Base-by-base conservation (phyloP, 1,140 invertebrate species). In the Lamellibrachia luymesi region DNA sequence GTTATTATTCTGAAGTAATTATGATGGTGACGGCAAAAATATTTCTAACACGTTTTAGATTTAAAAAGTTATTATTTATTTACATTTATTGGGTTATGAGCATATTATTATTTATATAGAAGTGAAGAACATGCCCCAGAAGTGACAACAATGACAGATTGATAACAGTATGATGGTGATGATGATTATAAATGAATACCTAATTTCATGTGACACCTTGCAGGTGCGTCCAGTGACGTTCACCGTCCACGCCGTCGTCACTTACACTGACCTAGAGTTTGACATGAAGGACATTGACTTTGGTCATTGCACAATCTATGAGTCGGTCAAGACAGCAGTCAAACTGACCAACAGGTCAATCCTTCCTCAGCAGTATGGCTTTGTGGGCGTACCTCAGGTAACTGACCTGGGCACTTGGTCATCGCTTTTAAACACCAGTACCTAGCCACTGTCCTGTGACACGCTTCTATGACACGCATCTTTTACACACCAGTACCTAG, bases 291-390 rank as follows among this genome's bases (percentile, higher is more conserved):
- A 95, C 52, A 95, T 96, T 90, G 95, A 96, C 93, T 96, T 96
- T 95, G 96, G 96, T 50, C 94, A 94, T 94, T 95, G 95, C 93
- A 96, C 96, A 0, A 95, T 96, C 50, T 95, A 95, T 91, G 96
- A 96, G 94, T 95, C 96, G 17, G 95, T 94, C 2, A 95, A 95
- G 52, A 94, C 93, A 27, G 95, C 94, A 25, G 94, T 96, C 17
- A 94, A 95, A 92, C 94, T 96, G 22, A 96, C 95, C 89, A 96
- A 96, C 93, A 95, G 95, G 92, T 96, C 96, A n/a, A 95, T 96
- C 50, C 94, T 96, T 13, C 95, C 96, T 51, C 96, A 96, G 93
- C 94, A 96, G 91, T 96, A 95, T 95, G 96, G 96, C 13, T 96
- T 96, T 95, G 94, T 96, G 91, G 95, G 95, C 5, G 93, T 95